Base-by-base conservation (phyloP, 1,140 invertebrate genomes). In the Drosophila leontia region DNA sequence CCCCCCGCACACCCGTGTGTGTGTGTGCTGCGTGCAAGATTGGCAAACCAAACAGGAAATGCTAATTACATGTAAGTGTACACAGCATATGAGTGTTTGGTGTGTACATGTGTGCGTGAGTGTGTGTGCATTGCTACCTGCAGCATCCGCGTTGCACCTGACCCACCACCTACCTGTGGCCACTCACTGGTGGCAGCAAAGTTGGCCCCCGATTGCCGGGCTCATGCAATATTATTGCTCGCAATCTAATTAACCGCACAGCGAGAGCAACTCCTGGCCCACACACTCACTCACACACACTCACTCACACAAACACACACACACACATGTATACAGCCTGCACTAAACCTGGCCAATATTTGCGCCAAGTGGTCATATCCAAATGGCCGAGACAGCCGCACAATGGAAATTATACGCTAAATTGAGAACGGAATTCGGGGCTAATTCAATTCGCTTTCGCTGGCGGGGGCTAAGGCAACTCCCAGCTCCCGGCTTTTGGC, bases 161-260 rank as follows among this genome's bases (percentile, higher is more conserved):
- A 23, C 32, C 50, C 12, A 11, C 50, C 12, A 11, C n/a, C 19
- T 47, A 3, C 35, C 59, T 17, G 26, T 45, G 59, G 17, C 29
- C 11, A 48, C 13, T 34, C 26, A 29, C 26, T 29, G 26, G 48
- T 64, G 42, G 63, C 2, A 12, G 37, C 45, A 35, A 69, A 68
- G 63, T 37, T 51, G 63, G 42, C 56, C 23, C 62, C 63, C 63
- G 32, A 75, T 34, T 47, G 69, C 45, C 65, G 39, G 34, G 71
- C 48, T 75, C 75, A 69, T 78, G 71, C 77, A 90, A 87, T 83
- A 90, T 90, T 87, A 84, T 87, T 88, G 81, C 77, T 64, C 45
- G 68, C 80, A 88, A 88, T 88, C 84, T 88, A 88, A 88, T 88
- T 88, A 88, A 83, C 77, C 77, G 69, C 84, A 78, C 51, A 45